Evolutionary conservation across 2,797 vertebrate genomes (phyloP), one percentile per base, ranked within the genome.

Genomic region (Dicrostonyx torquatus): DNA sequence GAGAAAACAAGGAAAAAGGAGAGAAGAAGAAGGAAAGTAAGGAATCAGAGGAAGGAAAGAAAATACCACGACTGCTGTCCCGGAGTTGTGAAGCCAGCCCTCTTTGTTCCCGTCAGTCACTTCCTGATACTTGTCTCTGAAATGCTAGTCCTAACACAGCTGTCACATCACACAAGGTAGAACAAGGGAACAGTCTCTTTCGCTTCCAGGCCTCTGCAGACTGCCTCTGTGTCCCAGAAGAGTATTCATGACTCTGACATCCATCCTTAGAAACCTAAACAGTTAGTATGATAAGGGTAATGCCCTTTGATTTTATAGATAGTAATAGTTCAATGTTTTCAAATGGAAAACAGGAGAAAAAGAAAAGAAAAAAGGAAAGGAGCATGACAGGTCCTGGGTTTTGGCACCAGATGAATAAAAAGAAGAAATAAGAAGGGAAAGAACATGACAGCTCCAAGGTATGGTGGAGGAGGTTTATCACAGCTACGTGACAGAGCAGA

Each of bases 251-350:
- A 85, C 50, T 24, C n/a, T 80, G 22, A 53, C 3, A 60, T n/a
- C 15, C 4, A 78, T 94, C 93, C 40, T 31, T 82, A 72, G 79
- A 91, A 80, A 53, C 53, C 5, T 75, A 68, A 90, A 75, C 29
- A 50, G 8, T 18, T 29, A 18, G 40, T 50, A 84, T 48, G 9
- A 34, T 45, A 34, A 20, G 17, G 14, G 20, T 4, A 62, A 50
- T 40, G 45, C 55, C 15, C 55, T 91, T 94, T 62, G 60, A 91
- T 76, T 79, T 70, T 60, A 48, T 60, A 48, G 3, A 58, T 64
- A 86, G 31, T 18, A 92, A 58, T 24, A 75, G 22, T 14, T 94
- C 20, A 40, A 12, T 82, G 18, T 70, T 96, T 73, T 43, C 2
- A 2, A 5, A 40, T 5, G 18, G 4, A 5, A 40, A 34, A 68